A percentile compares a stretch with the other conserved stretches of the same genome.
Evolutionary conservation across 2,797 vertebrate genomes (phyloP).

Genomic region (Rhincodon typus): DNA sequence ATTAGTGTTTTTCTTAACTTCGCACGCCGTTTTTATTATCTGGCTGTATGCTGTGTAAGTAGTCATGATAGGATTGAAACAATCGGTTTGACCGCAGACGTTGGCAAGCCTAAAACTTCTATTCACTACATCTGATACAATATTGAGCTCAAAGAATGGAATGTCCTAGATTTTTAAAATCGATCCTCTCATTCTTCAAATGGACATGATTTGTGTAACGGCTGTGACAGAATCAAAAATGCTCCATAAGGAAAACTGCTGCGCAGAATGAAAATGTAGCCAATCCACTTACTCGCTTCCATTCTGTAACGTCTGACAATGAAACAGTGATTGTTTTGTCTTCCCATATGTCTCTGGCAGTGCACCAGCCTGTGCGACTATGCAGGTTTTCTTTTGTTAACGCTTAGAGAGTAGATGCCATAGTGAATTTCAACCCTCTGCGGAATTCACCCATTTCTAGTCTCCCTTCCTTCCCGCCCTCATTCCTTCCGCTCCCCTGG

Average conservation of each 20-base stretch:
- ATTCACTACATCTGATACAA: not conserved
- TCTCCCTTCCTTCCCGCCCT: not conserved
- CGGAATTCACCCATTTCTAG: not conserved
- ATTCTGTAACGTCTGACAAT: not conserved
- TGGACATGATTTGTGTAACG: not conserved
- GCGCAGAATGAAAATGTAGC: not conserved
- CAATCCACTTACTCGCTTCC: not conserved
- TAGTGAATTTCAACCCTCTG: not conserved
- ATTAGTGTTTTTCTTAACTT: not conserved
- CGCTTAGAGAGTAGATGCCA: not conserved
- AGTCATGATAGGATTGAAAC: not conserved
- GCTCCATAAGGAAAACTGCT: not conserved
- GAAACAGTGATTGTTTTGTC: slow-evolving; percentile 5
- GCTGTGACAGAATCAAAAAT: not conserved
- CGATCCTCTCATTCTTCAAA: not conserved
- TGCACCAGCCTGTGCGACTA: not conserved
- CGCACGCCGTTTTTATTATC: not conserved
- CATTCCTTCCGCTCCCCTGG: not conserved
- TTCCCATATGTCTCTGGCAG: not conserved
- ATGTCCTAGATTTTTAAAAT: not conserved
- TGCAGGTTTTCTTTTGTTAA: not conserved
- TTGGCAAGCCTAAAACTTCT: not conserved
- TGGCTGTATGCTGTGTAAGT: not conserved
- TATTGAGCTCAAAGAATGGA: not conserved
- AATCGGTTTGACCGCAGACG: not conserved